A percentile compares a stretch with the other conserved stretches of the same genome.
Conservation (phyloP, 2,113 vertebrate genomes). For the Rafetus swinhoei region DNA sequence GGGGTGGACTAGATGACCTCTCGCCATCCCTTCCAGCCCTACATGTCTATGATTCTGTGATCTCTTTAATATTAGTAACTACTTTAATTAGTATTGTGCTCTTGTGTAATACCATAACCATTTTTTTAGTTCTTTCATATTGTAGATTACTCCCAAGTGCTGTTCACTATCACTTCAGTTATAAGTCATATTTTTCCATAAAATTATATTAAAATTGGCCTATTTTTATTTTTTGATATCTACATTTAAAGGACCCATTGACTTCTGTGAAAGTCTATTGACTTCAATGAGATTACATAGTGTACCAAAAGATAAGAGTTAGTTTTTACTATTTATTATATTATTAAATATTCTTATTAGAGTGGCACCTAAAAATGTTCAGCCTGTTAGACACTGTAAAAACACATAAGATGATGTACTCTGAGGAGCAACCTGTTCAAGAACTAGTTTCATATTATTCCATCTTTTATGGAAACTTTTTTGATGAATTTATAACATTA, state of each 20-base stretch:
- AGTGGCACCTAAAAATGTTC: neutral
- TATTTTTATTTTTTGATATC: neutral
- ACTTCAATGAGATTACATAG: neutral
- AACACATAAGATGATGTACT: neutral
- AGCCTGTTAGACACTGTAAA: neutral
- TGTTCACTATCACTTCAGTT: neutral
- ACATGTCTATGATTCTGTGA: neutral
- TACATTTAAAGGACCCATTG: neutral
- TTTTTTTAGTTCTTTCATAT: neutral
- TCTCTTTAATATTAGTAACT: neutral
- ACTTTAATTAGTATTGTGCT: constrained; percentile 21
- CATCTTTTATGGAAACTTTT: neutral
- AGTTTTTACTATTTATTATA: neutral
- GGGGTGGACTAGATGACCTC: neutral
- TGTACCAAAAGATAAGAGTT: neutral
- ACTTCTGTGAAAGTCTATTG: neutral
- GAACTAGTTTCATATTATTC: neutral
- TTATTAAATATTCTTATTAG: neutral
- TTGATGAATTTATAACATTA: neutral
- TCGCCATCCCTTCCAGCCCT: neutral
- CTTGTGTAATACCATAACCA: neutral
- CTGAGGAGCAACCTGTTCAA: neutral
- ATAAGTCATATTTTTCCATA: neutral
- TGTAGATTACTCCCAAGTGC: neutral
- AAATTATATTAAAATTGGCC: neutral